These are phyloP conservation scores for Telenomus remus DNA, from an alignment of 1,140 invertebrate genomes.

Conservation along the genomic window DNA sequence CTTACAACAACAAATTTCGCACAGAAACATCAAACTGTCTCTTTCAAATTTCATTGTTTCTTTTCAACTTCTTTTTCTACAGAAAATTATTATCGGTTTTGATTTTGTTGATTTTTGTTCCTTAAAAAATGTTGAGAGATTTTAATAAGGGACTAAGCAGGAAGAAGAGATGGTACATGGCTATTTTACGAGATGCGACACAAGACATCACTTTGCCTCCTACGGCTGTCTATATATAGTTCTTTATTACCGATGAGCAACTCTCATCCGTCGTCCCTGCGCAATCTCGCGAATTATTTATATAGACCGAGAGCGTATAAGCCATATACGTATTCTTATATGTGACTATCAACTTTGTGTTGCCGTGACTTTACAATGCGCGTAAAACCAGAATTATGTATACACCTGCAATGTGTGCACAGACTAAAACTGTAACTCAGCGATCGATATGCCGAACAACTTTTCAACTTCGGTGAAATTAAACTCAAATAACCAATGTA, in stretches of 20 bases:
- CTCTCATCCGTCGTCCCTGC: constrained; percentile 49
- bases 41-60: no score
- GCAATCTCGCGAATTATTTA: constrained; percentile 70
- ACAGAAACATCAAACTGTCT: no score
- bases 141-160: constrained; percentile 70
- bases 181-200: constrained; percentile 72
- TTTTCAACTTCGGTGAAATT: no score
- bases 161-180: constrained; percentile 58
- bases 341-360: constrained; percentile 42
- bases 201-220: constrained; percentile 71
- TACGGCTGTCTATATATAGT: constrained; percentile 53
- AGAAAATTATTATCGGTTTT: no score
- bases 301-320: constrained; percentile 61
- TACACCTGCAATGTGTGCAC: neutral
- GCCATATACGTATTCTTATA: constrained; percentile 54
- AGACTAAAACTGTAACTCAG: no score
- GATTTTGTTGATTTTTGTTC: no score
- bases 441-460: no score
- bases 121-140: no score
- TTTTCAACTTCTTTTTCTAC: no score
- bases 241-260: constrained; percentile 68
- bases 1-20: neutral
- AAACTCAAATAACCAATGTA: no score
- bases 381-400: constrained; percentile 39
- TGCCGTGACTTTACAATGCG: constrained; percentile 49